Conservation (phyloP, 2,797 vertebrate species). For the Lagodon rhomboides region DNA sequence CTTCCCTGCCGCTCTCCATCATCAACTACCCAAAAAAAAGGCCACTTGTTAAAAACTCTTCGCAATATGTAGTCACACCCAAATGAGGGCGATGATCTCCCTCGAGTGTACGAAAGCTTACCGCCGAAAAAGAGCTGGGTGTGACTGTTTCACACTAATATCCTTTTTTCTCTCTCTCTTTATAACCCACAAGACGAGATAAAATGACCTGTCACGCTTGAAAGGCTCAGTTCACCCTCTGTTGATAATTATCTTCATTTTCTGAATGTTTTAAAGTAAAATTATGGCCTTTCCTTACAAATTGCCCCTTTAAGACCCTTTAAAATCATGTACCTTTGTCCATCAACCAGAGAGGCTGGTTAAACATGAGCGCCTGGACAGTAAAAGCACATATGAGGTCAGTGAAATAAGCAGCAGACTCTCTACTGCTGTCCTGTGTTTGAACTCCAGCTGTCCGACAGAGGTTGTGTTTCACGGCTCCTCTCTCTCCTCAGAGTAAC, state of each 20-base stretch:
- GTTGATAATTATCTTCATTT: too few relatives aligned
- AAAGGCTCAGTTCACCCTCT: background rate
- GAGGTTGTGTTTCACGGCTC: constrained; percentile 34
- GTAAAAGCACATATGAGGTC: background rate
- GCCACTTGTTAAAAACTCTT: background rate
- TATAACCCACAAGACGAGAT: background rate
- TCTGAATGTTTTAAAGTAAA: too few relatives aligned
- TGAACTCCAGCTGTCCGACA: constrained; percentile 45
- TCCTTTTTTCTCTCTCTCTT: background rate
- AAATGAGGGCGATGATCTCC: constrained; percentile 1
- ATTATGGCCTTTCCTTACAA: background rate
- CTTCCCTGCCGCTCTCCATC: too few relatives aligned
- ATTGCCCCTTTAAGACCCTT: background rate
- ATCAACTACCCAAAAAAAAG: background rate
- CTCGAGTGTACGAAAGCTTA: constrained; percentile 13
- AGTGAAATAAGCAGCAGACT: background rate
- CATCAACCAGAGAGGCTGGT: background rate
- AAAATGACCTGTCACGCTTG: background rate
- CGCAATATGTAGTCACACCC: background rate
- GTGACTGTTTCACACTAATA: background rate
- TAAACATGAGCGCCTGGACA: background rate
- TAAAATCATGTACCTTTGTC: background rate
- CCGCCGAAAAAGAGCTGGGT: constrained; percentile 6
- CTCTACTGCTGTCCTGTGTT: constrained; percentile 16
- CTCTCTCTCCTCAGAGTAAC: background rate